Percentiles rank a stretch among this genome's conserved stretches.
phyloP scores from a whole-genome alignment of 1,140 invertebrate species.

The Nasonia giraulti region DNA sequence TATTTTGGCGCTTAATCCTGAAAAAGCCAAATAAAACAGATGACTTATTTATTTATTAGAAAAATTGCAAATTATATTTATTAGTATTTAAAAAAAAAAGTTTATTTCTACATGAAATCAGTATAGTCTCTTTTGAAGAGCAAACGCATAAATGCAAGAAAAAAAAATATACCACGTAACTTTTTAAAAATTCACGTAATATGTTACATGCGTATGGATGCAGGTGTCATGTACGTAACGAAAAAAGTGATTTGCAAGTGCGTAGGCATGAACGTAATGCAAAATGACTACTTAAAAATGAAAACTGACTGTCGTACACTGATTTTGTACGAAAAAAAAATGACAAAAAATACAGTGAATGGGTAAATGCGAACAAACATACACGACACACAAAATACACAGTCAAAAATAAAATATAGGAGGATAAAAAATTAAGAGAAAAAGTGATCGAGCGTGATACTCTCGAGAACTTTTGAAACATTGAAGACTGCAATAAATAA shows the following conservation, averaged over 20 bases:
- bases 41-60: neutral
- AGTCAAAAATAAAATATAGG: constrained; percentile 9
- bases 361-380: neutral
- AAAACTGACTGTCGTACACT: neutral
- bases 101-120: constrained; percentile 16
- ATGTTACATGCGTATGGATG: constrained; percentile 6
- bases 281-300: constrained; percentile 13
- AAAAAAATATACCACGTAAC: neutral
- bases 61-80: neutral
- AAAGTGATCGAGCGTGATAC: constrained; percentile 24
- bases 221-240: neutral
- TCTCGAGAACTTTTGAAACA: constrained; percentile 54
- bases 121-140: constrained; percentile 32
- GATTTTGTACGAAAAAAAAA: constrained; percentile 36
- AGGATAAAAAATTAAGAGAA: neutral
- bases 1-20: neutral
- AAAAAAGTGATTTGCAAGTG: constrained; percentile 8
- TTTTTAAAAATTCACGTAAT: constrained; percentile 27
- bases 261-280: neutral
- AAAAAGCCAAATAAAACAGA: neutral
- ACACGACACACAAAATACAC: neutral
- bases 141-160: constrained; percentile 12
- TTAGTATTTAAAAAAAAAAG: neutral
- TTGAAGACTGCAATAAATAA: constrained; percentile 65
- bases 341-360: neutral